Base-by-base conservation (phyloP, 2,113 vertebrate genomes). In the Zonotrichia leucophrys region DNA sequence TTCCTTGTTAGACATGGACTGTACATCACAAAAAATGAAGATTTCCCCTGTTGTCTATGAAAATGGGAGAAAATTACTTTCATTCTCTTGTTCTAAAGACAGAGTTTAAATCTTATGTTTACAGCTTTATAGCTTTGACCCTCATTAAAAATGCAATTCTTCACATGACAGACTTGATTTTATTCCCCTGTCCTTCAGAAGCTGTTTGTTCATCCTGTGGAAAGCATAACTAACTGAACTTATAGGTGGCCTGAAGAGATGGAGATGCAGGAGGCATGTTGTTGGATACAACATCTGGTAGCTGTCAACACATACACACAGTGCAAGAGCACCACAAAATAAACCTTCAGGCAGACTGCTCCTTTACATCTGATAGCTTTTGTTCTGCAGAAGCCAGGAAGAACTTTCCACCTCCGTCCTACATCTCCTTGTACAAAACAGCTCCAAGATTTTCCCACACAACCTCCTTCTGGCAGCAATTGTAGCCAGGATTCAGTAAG, bases 1-100 rank as follows among this genome's bases (percentile, higher is more conserved):
- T 91, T 87, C 25, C 82, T 91, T 35, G 67, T 83, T 69, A 83
- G 87, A 67, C 21, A n/a, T 27, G 39, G 55, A 90, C 63, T 28
- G 50, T 70, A 83, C 39, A 73, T 85, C 70, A 93, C 67, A 70
- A 85, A 90, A 91, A 74, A 3, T 10, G 3, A 83, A 74, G 21
- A 80, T 88, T 62, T 93, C 85, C 93, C 89, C 82, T 62, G 78
- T 47, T 75, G 62, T 55, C 87, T 67, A 50, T 74, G 70, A 87
- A 74, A 87, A 56, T 11, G 15, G 56, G 17, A 83, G 21, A 95
- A 41, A 96, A 79, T 72, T 79, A 69, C 70, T 79, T 92, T 73
- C 25, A 58, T 49, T 64, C 8, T 82, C 78, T 67, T 84, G 33
- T 37, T 76, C 42, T 53, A 60, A 92, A 87, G 81, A 73, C 12